phyloP scores from a whole-genome alignment of 1,140 invertebrate genomes.

The Drosophila orena region DNA sequence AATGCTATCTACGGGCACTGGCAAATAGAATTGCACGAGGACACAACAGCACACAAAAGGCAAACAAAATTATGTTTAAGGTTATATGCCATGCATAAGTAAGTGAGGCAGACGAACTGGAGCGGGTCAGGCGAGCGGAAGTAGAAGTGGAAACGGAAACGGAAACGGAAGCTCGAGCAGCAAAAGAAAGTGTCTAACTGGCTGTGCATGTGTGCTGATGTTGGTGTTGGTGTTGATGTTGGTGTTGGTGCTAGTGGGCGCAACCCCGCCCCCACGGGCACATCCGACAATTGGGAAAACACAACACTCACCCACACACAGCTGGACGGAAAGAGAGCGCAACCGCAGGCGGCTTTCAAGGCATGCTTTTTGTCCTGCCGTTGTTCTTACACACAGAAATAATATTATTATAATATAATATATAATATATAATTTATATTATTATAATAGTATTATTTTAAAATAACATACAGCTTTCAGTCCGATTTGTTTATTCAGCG shows the following conservation, averaged over 20 bases:
- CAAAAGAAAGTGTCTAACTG: slow-evolving; percentile 82
- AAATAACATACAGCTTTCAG: too few relatives aligned
- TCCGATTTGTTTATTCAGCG: too few relatives aligned
- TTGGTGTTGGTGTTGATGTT: background rate
- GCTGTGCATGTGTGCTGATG: slow-evolving; percentile 30
- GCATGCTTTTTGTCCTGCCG: background rate
- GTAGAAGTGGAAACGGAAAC: slow-evolving; percentile 74
- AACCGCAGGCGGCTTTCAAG: slow-evolving; percentile 39
- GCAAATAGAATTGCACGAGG: slow-evolving; percentile 67
- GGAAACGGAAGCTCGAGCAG: slow-evolving; percentile 79
- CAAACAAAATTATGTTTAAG: slow-evolving; percentile 83
- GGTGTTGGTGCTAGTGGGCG: background rate
- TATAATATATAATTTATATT: too few relatives aligned
- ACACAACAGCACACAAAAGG: slow-evolving; percentile 61
- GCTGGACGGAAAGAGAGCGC: background rate
- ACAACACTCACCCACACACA: slow-evolving; percentile 54
- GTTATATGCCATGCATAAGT: slow-evolving; percentile 82
- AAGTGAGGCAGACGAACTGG: slow-evolving; percentile 66
- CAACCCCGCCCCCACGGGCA: slow-evolving; percentile 50
- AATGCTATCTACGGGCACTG: slow-evolving; percentile 6
- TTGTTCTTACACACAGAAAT: slow-evolving; percentile 8
- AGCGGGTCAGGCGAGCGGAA: slow-evolving; percentile 45
- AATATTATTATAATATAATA: too few relatives aligned
- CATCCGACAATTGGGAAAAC: slow-evolving; percentile 82
- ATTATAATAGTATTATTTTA: too few relatives aligned